Conservation (phyloP, 2,113 vertebrate genomes). For the Suricata suricatta region DNA sequence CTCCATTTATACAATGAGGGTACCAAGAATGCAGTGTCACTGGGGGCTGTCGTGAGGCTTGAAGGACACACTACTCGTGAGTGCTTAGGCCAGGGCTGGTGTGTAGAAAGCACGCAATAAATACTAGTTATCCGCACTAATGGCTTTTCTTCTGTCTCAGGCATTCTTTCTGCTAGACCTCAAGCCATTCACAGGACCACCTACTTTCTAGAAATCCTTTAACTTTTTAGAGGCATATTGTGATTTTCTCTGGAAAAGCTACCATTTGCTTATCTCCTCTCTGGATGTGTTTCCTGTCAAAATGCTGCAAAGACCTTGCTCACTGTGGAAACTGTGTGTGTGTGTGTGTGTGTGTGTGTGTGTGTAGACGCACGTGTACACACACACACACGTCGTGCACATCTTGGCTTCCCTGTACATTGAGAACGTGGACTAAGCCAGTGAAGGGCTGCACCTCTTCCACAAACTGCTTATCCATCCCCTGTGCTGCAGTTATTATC, state of each 20-base stretch:
- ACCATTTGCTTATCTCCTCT: not conserved
- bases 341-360: not conserved
- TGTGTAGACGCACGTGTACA: rapidly evolving
- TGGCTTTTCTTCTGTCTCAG: not conserved
- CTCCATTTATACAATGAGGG: not conserved
- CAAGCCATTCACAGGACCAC: not conserved
- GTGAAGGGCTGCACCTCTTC: not conserved
- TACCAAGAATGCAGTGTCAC: not conserved
- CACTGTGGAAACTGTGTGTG: not conserved
- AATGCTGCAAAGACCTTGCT: not conserved
- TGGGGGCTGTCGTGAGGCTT: not conserved
- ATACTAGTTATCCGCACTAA: no score
- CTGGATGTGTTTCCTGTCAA: not conserved
- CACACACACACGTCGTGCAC: no score
- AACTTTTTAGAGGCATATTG: not conserved
- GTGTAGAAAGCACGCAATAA: not conserved
- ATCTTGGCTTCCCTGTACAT: not conserved
- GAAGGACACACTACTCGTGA: not conserved
- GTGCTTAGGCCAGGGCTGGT: not conserved
- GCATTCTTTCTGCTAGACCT: not conserved
- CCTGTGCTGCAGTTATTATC: not conserved
- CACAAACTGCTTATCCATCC: not conserved
- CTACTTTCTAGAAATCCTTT: not conserved
- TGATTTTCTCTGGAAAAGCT: not conserved
- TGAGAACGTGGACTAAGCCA: not conserved